Percentiles rank a stretch among this genome's conserved stretches.
Conservation (phyloP, 2,888 invertebrate genomes). For the Drosophila sordidula region DNA sequence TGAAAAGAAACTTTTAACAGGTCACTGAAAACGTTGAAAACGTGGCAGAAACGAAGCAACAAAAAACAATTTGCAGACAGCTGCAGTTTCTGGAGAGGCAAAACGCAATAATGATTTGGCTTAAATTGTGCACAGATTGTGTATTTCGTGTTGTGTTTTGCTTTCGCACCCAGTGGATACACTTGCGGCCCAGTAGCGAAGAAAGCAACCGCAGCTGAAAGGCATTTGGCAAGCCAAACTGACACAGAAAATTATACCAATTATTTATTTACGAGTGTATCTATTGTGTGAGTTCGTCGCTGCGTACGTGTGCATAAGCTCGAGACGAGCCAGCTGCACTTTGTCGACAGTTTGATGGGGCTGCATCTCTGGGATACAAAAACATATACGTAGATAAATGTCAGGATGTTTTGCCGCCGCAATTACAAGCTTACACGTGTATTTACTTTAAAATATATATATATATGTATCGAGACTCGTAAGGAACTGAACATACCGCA, state of each 20-base stretch:
- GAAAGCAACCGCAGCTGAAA: constrained; percentile 31
- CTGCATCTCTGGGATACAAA: constrained; percentile 43
- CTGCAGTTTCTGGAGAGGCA: constrained; percentile 23
- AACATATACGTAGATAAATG: background rate
- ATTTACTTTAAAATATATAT: too few species aligned
- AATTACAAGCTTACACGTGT: constrained; percentile 27
- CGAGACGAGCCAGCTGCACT: constrained; percentile 56
- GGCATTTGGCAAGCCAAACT: constrained; percentile 55
- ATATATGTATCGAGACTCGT: background rate
- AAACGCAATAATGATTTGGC: constrained; percentile 49
- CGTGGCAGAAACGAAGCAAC: constrained; percentile 12
- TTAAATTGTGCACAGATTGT: constrained; percentile 26
- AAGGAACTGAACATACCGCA: constrained; percentile 24
- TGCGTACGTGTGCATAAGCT: constrained; percentile 1
- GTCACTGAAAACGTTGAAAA: constrained; percentile 21
- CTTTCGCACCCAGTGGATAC: constrained; percentile 39
- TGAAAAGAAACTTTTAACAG: constrained; percentile 24
- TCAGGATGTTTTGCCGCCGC: constrained; percentile 31
- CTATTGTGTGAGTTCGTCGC: background rate
- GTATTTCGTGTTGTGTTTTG: constrained; percentile 9
- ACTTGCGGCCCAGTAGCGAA: constrained; percentile 43
- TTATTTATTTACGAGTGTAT: constrained; percentile 39
- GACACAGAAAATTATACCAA: constrained; percentile 70
- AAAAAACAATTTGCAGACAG: constrained; percentile 31
- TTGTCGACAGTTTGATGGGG: constrained; percentile 73